phyloP scores from a whole-genome alignment of 1,140 invertebrate species.

The Hycleus phaleratus region DNA sequence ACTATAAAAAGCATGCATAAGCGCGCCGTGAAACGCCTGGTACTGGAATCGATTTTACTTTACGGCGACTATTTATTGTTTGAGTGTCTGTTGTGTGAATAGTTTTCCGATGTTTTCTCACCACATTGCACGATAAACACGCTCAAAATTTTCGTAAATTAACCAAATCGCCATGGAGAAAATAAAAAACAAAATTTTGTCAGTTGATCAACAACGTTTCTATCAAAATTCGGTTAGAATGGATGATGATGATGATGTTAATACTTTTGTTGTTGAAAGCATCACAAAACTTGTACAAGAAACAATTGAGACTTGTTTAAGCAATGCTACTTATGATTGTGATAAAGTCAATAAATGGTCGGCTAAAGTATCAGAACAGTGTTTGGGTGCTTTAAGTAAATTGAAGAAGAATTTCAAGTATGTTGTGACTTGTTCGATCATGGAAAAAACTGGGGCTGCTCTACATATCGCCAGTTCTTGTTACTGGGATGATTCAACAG shows the following conservation, averaged over 20 bases:
- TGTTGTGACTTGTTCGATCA: slow-evolving; percentile 89
- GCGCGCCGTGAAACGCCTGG: too few species aligned
- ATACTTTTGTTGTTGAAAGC: slow-evolving; percentile 50
- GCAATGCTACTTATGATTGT: slow-evolving; percentile 88
- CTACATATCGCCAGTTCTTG: slow-evolving; percentile 96
- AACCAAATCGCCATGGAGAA: too few species aligned
- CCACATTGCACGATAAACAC: too few species aligned
- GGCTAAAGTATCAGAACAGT: slow-evolving; percentile 87
- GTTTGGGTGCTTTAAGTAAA: slow-evolving; percentile 83
- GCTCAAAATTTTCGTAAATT: too few species aligned
- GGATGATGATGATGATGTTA: slow-evolving; percentile 32
- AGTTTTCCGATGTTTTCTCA: too few species aligned
- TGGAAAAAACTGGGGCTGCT: slow-evolving; percentile 97
- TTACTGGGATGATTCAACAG: slow-evolving; percentile 94
- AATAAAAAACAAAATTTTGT: too few species aligned
- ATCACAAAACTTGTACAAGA: slow-evolving; percentile 97
- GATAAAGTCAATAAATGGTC: slow-evolving; percentile 97
- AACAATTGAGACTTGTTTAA: slow-evolving; percentile 89
- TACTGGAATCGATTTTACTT: too few species aligned
- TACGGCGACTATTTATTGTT: too few species aligned
- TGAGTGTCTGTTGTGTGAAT: too few species aligned
- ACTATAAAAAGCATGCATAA: too few species aligned
- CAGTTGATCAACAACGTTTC: too few species aligned
- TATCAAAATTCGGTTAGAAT: slow-evolving; percentile 25
- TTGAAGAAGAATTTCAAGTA: slow-evolving; percentile 91